Base-by-base conservation (phyloP, 2,797 vertebrate species). In the Varecia variegata region DNA sequence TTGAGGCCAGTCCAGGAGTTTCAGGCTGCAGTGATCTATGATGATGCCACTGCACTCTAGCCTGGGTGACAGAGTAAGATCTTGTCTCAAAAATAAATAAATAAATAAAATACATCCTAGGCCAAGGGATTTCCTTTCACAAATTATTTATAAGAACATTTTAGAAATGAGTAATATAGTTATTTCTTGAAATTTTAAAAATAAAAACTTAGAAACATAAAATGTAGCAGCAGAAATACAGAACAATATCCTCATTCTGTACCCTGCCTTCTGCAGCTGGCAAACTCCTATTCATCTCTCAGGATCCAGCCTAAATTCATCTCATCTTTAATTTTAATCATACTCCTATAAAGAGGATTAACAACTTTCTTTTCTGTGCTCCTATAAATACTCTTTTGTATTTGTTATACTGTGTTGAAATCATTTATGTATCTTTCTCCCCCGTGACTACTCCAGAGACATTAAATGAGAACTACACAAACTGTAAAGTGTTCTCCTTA, bases 111-210 rank as follows among this genome's bases (percentile, higher is more conserved):
- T 58, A 25, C 30, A 74, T 21, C 14, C 71, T 50, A 76, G 3
- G 52, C 30, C 62, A 74, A 82, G 4, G 40, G 20, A 81, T 96
- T 81, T 87, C 79, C 43, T 56, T 77, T 95, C 58, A 87, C 54
- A 88, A 89, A 83, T 87, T 93, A 90, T 87, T 65, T 93, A 84
- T 45, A 21, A 76, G 38, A 74, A 58, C 1, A 60, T 6, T 87
- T 89, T 45, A 83, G 56, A 95, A 90, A 27, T n/a, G 88, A 68
- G 68, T 77, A 15, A 80, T 93, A 79, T 87, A 27, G 52, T 74
- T 68, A 18, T 10, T 18, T 92, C 50, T 74, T 95, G 32, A 91
- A 88, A 47, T 11, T 14, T 70, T 93, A 68, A 7, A 95, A 81
- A 83, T 81, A 73, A 83, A 81, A 86, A 27, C 45, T 85, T 68